A percentile compares a stretch with the other conserved stretches of the same genome.
Conservation (phyloP, 2,888 invertebrate genomes). For the Toxonevra muliebris region DNA sequence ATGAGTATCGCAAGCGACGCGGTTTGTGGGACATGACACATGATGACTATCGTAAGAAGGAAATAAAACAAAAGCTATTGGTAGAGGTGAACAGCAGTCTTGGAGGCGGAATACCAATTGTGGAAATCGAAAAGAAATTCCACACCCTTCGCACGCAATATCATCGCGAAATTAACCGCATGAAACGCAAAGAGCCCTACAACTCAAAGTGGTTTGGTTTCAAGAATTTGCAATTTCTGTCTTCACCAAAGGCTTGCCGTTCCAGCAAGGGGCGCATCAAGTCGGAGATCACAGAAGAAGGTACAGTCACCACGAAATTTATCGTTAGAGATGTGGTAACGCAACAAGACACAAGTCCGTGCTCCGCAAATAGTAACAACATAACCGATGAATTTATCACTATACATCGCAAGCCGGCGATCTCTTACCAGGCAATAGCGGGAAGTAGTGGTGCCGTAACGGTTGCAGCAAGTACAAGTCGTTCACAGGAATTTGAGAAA, state of each 20-base stretch:
- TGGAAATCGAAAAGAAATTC: slow-evolving; percentile 70
- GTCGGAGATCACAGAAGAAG: slow-evolving; percentile 56
- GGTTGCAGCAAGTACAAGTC: slow-evolving; percentile 45
- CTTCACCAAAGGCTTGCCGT: slow-evolving; percentile 67
- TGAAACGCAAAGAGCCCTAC: slow-evolving; percentile 68
- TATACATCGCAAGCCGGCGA: slow-evolving; percentile 47
- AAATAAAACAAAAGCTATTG: slow-evolving; percentile 59
- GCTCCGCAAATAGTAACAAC: slow-evolving; percentile 43
- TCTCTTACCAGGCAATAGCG: slow-evolving; percentile 39
- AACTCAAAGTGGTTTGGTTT: slow-evolving; percentile 69
- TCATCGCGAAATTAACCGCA: slow-evolving; percentile 70
- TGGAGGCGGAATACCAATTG: slow-evolving; percentile 60
- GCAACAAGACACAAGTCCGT: slow-evolving; percentile 43
- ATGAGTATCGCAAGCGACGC: slow-evolving; percentile 61
- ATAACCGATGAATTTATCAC: slow-evolving; percentile 50
- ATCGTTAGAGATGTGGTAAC: slow-evolving; percentile 51
- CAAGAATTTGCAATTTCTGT: slow-evolving; percentile 70
- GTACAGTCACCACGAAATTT: slow-evolving; percentile 53
- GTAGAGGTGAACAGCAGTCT: slow-evolving; percentile 57
- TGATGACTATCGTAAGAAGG: slow-evolving; percentile 64
- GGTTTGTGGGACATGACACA: slow-evolving; percentile 65
- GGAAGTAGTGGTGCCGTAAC: slow-evolving; percentile 22
- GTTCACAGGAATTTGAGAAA: slow-evolving; percentile 61
- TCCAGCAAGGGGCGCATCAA: slow-evolving; percentile 58
- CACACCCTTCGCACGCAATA: slow-evolving; percentile 72